Evolutionary conservation across 1,140 invertebrate species (phyloP).

Genomic region (Anastrepha ludens): DNA sequence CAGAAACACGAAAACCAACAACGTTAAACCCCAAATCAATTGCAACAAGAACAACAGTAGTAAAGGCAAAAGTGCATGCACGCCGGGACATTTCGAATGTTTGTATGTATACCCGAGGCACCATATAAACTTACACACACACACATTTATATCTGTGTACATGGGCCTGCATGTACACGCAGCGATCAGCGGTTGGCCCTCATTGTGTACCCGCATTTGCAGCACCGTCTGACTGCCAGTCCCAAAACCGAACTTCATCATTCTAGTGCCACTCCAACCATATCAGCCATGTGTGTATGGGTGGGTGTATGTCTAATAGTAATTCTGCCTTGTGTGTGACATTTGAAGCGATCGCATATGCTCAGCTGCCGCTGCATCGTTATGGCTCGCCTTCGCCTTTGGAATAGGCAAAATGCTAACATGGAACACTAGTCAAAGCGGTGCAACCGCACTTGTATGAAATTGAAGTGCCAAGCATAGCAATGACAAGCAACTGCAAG

Average conservation of each 20-base stretch:
- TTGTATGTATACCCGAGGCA: neutral
- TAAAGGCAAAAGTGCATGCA: neutral
- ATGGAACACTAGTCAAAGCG: slow-evolving; percentile 36
- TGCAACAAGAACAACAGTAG: neutral
- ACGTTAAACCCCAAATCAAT: neutral
- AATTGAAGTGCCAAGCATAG: neutral
- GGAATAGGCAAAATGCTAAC: neutral
- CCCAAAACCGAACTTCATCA: neutral
- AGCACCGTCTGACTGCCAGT: neutral
- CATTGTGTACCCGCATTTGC: neutral
- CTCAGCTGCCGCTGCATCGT: neutral
- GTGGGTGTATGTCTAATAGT: neutral
- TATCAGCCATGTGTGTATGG: neutral
- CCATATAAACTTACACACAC: neutral
- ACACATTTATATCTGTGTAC: neutral
- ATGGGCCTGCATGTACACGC: neutral
- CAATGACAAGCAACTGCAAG: neutral
- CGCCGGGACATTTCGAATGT: too few relatives aligned
- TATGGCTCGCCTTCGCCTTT: neutral
- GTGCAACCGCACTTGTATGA: neutral
- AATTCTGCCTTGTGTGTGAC: slow-evolving; percentile 10
- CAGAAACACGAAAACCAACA: neutral
- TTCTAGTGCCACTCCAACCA: neutral
- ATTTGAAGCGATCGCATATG: slow-evolving; percentile 22
- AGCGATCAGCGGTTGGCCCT: neutral